These are phyloP conservation scores for Rhinoderma darwinii DNA, from an alignment of 2,113 vertebrate genomes.

Conservation along the genomic window DNA sequence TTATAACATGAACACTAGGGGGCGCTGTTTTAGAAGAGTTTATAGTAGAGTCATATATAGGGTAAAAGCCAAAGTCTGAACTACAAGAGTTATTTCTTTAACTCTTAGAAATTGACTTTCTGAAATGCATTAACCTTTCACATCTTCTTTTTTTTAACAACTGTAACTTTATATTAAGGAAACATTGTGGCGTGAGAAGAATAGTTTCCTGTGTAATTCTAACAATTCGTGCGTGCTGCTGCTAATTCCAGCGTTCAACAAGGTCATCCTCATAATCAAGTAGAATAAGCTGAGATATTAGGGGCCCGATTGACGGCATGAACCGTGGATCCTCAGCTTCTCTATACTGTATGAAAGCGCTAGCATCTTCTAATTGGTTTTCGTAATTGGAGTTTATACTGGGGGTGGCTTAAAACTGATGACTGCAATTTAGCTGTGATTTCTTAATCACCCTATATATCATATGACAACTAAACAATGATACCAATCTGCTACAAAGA, in stretches of 20 bases:
- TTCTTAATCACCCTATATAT: conserved; percentile 11
- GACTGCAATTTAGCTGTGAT: conserved; percentile 2
- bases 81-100: neutral
- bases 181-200: neutral
- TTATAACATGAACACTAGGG: too few relatives aligned
- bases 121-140: too few relatives aligned
- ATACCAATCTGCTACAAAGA: neutral
- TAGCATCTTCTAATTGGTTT: conserved; percentile 15
- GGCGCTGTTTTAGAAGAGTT: too few relatives aligned
- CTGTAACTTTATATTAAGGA: conserved; percentile 22
- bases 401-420: neutral
- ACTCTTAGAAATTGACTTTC: neutral
- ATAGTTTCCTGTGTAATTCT: neutral
- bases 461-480: neutral
- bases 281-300: neutral
- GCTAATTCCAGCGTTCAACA: conserved; percentile 3
- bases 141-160: neutral
- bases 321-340: neutral
- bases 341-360: neutral
- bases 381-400: conserved; percentile 8
- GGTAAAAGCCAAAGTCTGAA: neutral
- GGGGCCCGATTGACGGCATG: conserved; percentile 9
- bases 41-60: too few relatives aligned
- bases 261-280: conserved; percentile 33
- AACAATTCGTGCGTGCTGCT: neutral